phyloP scores from a whole-genome alignment of 2,797 vertebrate species.

The Anguilla pacifica region DNA sequence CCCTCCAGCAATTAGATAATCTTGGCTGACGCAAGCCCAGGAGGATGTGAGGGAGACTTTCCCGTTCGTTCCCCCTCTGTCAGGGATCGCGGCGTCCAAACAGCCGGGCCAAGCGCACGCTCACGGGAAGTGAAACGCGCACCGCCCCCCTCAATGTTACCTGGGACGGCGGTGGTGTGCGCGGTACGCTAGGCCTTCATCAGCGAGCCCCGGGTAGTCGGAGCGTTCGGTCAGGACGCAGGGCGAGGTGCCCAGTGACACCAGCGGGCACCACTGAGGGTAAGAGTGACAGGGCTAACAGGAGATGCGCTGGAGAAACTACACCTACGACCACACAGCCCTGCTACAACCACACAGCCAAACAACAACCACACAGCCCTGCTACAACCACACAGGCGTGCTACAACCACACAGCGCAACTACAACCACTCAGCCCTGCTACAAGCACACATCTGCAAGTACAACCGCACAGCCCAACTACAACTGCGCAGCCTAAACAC shows the following conservation, averaged over 20 bases:
- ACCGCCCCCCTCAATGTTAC: neutral
- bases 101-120: slow-evolving; percentile 22
- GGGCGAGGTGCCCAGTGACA: too few species aligned
- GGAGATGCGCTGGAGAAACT: neutral
- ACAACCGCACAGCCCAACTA: too few species aligned
- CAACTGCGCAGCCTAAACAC: slow-evolving; percentile 19
- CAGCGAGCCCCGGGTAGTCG: too few species aligned
- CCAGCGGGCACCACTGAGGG: neutral
- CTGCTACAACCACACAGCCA: neutral
- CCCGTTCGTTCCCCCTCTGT: slow-evolving; percentile 47
- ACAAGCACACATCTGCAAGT: too few species aligned
- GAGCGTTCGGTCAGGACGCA: too few species aligned
- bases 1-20: slow-evolving; percentile 60
- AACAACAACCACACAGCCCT: neutral
- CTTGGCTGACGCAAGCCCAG: slow-evolving; percentile 60
- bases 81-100: slow-evolving; percentile 44
- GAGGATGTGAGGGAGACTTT: slow-evolving; percentile 52
- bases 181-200: too few species aligned
- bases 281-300: neutral
- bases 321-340: neutral
- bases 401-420: too few species aligned
- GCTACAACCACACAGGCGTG: neutral
- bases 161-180: neutral
- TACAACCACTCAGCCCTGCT: too few species aligned
- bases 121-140: slow-evolving; percentile 44